phyloP scores from a whole-genome alignment of 2,797 vertebrate species.

The Triplophysa bombifrons region DNA sequence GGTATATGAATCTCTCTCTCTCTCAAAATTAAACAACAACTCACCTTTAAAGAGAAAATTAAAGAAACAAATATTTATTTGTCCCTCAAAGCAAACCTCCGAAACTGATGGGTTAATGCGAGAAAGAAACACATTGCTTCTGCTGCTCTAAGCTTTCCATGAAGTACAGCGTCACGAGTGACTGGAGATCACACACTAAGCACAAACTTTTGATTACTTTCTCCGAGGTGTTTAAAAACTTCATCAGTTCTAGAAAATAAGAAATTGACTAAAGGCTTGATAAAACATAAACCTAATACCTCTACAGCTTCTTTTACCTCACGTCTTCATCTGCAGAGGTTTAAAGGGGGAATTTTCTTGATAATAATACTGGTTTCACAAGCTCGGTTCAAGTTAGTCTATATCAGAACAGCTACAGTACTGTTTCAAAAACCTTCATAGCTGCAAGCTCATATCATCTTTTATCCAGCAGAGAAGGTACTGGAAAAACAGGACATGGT shows the following conservation, averaged over 20 bases:
- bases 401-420: too few species aligned
- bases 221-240: conserved; percentile 33
- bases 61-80: not conserved
- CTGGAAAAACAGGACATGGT: too few species aligned
- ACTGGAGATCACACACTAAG: conserved; percentile 43
- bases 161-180: conserved; percentile 37
- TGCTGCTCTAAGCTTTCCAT: not conserved
- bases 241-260: conserved; percentile 48
- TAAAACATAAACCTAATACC: not conserved
- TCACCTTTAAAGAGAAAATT: conserved; percentile 28
- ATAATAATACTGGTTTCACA: too few species aligned
- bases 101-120: not conserved
- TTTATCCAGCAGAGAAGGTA: too few species aligned
- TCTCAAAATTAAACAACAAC: not conserved
- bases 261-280: conserved; percentile 44
- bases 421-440: too few species aligned
- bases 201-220: conserved; percentile 53
- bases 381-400: not conserved
- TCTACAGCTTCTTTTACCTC: not conserved
- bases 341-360: not conserved
- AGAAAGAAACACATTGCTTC: conserved; percentile 26
- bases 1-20: too few species aligned
- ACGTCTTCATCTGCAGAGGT: not conserved
- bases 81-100: conserved; percentile 9
- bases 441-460: not conserved